Conservation (phyloP, 2,797 vertebrate species). For the Spondyliosoma cantharus region DNA sequence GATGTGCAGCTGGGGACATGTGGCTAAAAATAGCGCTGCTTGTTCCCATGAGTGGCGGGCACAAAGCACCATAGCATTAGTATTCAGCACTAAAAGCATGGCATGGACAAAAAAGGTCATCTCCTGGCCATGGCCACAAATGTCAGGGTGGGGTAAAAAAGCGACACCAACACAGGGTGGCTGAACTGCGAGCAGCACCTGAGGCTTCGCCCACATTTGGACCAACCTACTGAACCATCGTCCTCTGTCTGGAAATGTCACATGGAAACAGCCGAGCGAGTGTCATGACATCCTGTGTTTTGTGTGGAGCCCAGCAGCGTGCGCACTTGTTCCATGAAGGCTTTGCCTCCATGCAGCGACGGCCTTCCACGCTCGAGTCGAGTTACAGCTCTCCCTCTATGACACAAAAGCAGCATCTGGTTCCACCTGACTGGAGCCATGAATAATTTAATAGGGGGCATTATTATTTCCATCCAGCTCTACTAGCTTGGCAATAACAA, state of each 20-base stretch:
- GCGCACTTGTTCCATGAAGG: slow-evolving; percentile 56
- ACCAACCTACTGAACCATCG: slow-evolving; percentile 54
- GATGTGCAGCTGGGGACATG: slow-evolving; percentile 85
- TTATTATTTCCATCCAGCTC: slow-evolving; percentile 77
- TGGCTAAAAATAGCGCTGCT: slow-evolving; percentile 83
- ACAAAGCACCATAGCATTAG: slow-evolving; percentile 76
- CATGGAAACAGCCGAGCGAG: slow-evolving; percentile 51
- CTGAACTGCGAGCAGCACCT: slow-evolving; percentile 59
- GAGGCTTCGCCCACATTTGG: slow-evolving; percentile 41
- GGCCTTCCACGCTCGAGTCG: slow-evolving; percentile 75
- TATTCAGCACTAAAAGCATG: slow-evolving; percentile 72
- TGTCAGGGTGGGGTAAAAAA: slow-evolving; percentile 70
- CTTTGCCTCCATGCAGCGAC: slow-evolving; percentile 49
- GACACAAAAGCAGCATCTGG: slow-evolving; percentile 85
- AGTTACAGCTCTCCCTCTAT: slow-evolving; percentile 85
- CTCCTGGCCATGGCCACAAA: slow-evolving; percentile 70
- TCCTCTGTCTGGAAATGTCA: slow-evolving; percentile 71
- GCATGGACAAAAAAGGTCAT: slow-evolving; percentile 75
- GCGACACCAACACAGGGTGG: slow-evolving; percentile 38
- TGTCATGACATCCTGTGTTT: slow-evolving; percentile 60
- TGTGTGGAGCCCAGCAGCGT: slow-evolving; percentile 59
- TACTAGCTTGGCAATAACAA: slow-evolving; percentile 67
- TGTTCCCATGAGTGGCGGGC: slow-evolving; percentile 79
- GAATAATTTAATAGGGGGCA: slow-evolving; percentile 89
- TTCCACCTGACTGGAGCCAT: slow-evolving; percentile 83